Evolutionary conservation across 2,888 invertebrate genomes (phyloP).

Genomic region (Horisme vitalbata): DNA sequence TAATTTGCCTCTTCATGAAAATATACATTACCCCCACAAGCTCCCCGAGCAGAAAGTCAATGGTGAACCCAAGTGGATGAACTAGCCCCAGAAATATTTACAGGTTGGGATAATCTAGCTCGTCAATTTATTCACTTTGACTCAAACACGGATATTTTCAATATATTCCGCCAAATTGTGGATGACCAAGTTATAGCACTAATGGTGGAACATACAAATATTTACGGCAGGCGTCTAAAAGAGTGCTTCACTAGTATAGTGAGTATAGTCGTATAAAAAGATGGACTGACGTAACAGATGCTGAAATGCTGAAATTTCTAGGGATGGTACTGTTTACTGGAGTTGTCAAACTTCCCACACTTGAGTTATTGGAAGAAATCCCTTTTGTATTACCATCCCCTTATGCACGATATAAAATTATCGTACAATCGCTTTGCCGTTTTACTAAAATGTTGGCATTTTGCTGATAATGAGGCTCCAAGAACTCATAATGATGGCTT

Average conservation of each 20-base stretch:
- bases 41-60: constrained; percentile 8
- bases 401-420: neutral
- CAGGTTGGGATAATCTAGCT: constrained; percentile 12
- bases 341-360: constrained; percentile 2
- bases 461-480: neutral
- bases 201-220: constrained; percentile 14
- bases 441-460: constrained; percentile 1
- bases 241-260: constrained; percentile 2
- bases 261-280: constrained; percentile 5
- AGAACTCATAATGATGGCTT: neutral
- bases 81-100: constrained; percentile 8
- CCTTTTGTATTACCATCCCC: neutral
- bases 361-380: neutral
- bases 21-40: constrained; percentile 1
- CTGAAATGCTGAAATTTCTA: constrained; percentile 7
- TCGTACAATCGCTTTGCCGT: neutral
- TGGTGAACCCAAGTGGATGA: constrained; percentile 11
- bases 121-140: constrained; percentile 15
- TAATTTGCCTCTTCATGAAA: constrained; percentile 8
- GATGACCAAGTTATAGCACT: constrained; percentile 11
- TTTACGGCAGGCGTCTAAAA: constrained; percentile 10
- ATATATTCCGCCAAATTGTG: constrained; percentile 9
- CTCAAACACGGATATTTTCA: constrained; percentile 7
- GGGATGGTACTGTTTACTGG: constrained; percentile 2
- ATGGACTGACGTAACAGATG: constrained; percentile 4